Base-by-base conservation (phyloP, 2,797 vertebrate genomes). In the Toxotes lorentzi region DNA sequence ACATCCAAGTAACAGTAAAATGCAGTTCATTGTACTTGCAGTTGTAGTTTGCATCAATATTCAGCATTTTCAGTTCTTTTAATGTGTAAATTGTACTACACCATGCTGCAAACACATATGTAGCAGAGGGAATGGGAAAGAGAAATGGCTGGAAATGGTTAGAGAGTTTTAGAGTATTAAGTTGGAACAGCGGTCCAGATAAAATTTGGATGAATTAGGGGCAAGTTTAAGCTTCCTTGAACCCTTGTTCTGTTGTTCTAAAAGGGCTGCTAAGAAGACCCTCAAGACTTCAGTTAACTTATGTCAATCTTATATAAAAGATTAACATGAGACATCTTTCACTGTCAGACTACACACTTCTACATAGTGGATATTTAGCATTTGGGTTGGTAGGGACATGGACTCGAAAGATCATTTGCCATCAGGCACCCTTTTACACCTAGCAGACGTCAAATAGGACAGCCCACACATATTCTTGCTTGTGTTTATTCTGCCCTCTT, bases 351-450 rank as follows among this genome's bases (percentile, higher is more conserved):
- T 23, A 9, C 14, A 43, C 35, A 23, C 4, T 8, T 67, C 17
- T 23, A 7, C 23, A 30, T 43, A 3, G 35, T 0, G 24, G 50
- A 43, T 47, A 51, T 57, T 64, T 68, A 13, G 35, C 47, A 14
- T 78, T 76, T 54, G 24, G 7, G 43, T 63, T 51, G 38, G 56
- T 57, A 50, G 50, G 45, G 1, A 24, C 23, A 8, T 40, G 10
- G 61, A 24, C 41, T 70, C 2, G 0, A 51, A 76, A 58, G 45
- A 40, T 64, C 60, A 27, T 21, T 45, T 80, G 32, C 45, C 50
- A 45, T 78, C 77, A 70, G 59, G 68, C 38, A 56, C 54, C 6
- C 58, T 62, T 66, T 58, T 67, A 64, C 53, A 66, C 40, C 14
- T 21, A 68, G 27, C 38, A 47, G n/a, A 48, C 34, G 41, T 77